Conservation (phyloP, 2,797 vertebrate genomes). For the Leucoraja ocellata region DNA sequence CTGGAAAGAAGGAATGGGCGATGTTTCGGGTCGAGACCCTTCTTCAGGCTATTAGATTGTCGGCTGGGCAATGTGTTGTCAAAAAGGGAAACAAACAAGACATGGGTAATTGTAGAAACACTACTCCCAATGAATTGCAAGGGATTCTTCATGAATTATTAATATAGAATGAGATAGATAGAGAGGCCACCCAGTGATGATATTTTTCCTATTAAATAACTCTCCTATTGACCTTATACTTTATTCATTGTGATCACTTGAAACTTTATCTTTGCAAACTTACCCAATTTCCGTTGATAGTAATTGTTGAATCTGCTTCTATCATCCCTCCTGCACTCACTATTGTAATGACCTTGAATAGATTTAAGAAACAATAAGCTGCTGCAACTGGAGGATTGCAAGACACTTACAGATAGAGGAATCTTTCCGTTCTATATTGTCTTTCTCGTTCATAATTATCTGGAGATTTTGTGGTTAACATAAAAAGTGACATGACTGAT, state of each 20-base stretch:
- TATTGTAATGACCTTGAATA: not conserved
- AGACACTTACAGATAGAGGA: not conserved
- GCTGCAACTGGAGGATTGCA: not conserved
- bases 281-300: not conserved
- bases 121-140: not conserved
- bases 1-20: no score
- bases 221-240: not conserved
- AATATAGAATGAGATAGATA: not conserved
- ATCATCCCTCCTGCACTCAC: not conserved
- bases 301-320: not conserved
- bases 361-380: not conserved
- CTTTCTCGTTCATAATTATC: not conserved
- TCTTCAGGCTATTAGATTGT: not conserved
- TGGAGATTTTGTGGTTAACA: not conserved
- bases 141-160: not conserved
- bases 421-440: not conserved
- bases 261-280: not conserved
- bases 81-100: not conserved
- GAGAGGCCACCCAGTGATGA: not conserved
- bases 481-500: not conserved
- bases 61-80: no score
- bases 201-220: not conserved
- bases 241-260: not conserved
- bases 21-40: no score
- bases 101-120: not conserved